Evolutionary conservation across 1,140 invertebrate genomes (phyloP), one percentile per base, ranked within the genome.

Genomic region (Adelges cooleyi): DNA sequence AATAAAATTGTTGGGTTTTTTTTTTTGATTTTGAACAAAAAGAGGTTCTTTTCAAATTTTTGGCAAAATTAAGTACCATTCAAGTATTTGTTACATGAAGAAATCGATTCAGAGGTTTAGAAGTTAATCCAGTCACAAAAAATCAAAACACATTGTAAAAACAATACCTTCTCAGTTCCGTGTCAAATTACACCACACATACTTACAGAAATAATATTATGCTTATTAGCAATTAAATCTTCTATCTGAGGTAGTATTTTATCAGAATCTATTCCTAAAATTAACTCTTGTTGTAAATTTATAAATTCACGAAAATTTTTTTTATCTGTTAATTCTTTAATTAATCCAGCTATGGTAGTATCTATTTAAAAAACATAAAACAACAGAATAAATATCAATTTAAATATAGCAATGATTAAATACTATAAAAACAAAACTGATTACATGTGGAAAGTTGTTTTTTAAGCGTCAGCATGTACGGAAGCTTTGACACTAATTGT

Each of bases 241-340:
- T 97, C 94, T 70, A 98, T 95, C 71, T 86, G 92, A 0, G 85
- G 75, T 74, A 86, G 87, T 0, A 86, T 80, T 77, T 90, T 92
- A 71, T 98, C 94, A 1, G 90, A 88, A 68, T 95, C 91, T 20
- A 91, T 81, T 66, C 90, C 92, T 73, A 92, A 89, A 67, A 96
- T 79, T 69, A 96, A 86, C 73, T 96, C 92, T 76, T 98, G 93
- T 75, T 96, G 92, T 50, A 82, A 76, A 72, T 84, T 79, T 13
- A 87, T 74, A 49, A 79, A 79, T 69, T 86, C 82, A 18, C 85
- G 73, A 72, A 89, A 88, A 48, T 80, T 78, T 66, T 79, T 81
- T 8, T 78, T 78, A 69, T 84, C 81, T 6, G 83, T 86, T 5
- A 81, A 76, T 74, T 86, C 84, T 74, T 87, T 87, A 2, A 89